phyloP scores from a whole-genome alignment of 2,113 vertebrate genomes.

The Prunella himalayana region DNA sequence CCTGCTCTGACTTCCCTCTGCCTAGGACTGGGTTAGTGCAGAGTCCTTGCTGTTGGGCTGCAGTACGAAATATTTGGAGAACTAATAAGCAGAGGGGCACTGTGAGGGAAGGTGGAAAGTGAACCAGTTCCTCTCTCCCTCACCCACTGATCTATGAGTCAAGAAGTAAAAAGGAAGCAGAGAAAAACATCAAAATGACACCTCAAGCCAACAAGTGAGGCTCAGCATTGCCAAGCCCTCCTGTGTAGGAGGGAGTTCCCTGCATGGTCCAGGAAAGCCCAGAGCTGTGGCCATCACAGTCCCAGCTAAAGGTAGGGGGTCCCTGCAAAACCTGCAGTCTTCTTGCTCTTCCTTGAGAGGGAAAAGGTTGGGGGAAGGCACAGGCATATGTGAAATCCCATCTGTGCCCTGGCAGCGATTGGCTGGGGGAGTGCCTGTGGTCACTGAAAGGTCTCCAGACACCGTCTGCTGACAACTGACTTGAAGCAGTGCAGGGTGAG shows the following conservation, averaged over 20 bases:
- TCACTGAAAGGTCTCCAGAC: conserved; percentile 45
- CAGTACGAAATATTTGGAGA: conserved; percentile 11
- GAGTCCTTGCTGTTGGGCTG: background rate
- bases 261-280: background rate
- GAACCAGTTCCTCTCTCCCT: background rate
- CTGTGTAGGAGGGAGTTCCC: background rate
- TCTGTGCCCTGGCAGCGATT: conserved; percentile 13
- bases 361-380: background rate
- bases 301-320: background rate
- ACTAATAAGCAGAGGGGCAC: conserved; percentile 47
- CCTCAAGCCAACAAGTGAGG: background rate
- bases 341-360: background rate
- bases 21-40: background rate
- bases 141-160: background rate
- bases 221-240: background rate
- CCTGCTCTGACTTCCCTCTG: background rate
- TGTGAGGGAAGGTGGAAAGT: background rate
- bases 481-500: background rate
- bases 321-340: background rate
- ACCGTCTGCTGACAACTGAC: background rate
- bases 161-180: background rate
- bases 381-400: background rate
- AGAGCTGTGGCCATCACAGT: background rate
- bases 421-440: conserved; percentile 39
- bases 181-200: background rate